Evolutionary conservation across 1,140 invertebrate genomes (phyloP).

Genomic region (Bilobella aurantiaca): DNA sequence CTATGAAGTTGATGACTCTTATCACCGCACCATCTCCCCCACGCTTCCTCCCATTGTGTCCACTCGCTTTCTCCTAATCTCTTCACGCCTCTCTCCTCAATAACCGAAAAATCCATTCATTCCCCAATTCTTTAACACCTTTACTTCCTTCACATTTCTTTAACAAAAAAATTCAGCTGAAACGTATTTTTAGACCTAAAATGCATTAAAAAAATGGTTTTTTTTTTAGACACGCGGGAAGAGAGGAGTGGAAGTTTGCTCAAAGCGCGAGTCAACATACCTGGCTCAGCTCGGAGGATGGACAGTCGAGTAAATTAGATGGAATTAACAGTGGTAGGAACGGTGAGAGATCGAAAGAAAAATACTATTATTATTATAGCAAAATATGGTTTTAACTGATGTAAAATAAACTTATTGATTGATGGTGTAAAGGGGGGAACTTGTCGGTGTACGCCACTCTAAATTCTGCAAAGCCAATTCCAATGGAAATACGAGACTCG

Average conservation of each 20-base stretch:
- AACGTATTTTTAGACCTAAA: not conserved
- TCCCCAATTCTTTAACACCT: not conserved
- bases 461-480: slow-evolving; percentile 28
- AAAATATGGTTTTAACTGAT: not conserved
- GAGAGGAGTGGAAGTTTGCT: slow-evolving; percentile 24
- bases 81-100: slow-evolving; percentile 1
- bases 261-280: slow-evolving; percentile 29
- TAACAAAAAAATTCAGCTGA: not conserved
- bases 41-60: not conserved
- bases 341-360: not conserved
- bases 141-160: not conserved
- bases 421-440: not conserved
- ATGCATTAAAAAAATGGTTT: not conserved
- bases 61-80: not conserved
- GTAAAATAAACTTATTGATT: not conserved
- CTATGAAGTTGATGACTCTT: not conserved
- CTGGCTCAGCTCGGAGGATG: slow-evolving; percentile 26
- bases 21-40: not conserved
- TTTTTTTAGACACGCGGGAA: slow-evolving; percentile 6
- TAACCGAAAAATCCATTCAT: not conserved
- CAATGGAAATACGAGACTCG: slow-evolving; percentile 28
- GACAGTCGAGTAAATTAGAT: not conserved
- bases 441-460: slow-evolving; percentile 31
- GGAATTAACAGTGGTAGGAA: not conserved
- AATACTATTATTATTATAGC: not conserved